phyloP scores from a whole-genome alignment of 2,797 vertebrate species.

The Vultur gryphus region DNA sequence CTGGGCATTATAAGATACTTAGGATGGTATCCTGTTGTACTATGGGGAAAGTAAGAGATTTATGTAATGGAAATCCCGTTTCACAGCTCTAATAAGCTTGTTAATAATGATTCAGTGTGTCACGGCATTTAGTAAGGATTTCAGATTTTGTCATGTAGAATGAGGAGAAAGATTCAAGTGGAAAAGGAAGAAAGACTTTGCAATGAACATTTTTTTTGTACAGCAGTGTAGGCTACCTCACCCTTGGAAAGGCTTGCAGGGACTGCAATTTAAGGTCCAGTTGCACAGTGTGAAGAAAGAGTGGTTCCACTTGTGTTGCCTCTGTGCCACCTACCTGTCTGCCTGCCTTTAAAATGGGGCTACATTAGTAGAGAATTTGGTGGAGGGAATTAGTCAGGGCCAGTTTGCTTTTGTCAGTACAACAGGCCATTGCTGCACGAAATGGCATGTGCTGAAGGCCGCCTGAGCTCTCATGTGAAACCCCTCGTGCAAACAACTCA shows the following conservation, averaged over 20 bases:
- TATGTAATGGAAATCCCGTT: conserved; percentile 49
- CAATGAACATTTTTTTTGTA: neutral
- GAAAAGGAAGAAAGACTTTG: neutral
- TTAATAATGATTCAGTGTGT: conserved; percentile 44
- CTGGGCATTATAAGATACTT: conserved; percentile 42
- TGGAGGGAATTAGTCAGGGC: neutral
- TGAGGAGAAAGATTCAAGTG: neutral
- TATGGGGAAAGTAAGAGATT: neutral
- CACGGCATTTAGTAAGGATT: conserved; percentile 42
- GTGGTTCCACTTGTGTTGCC: neutral
- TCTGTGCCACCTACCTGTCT: neutral
- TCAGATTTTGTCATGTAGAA: conserved; percentile 17
- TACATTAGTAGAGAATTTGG: neutral
- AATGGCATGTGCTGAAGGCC: neutral
- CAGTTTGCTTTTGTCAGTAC: neutral
- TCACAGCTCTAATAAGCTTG: conserved; percentile 49
- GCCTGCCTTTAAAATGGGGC: neutral
- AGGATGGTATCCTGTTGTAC: conserved; percentile 13
- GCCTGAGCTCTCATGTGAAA: neutral
- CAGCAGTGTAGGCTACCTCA: neutral
- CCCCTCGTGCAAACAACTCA: neutral
- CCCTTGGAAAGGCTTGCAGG: neutral
- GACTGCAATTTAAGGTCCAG: neutral
- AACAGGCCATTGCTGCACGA: neutral
- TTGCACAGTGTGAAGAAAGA: neutral